Base-by-base conservation (phyloP, 2,797 vertebrate species). In the Melanotaenia pygmaea region DNA sequence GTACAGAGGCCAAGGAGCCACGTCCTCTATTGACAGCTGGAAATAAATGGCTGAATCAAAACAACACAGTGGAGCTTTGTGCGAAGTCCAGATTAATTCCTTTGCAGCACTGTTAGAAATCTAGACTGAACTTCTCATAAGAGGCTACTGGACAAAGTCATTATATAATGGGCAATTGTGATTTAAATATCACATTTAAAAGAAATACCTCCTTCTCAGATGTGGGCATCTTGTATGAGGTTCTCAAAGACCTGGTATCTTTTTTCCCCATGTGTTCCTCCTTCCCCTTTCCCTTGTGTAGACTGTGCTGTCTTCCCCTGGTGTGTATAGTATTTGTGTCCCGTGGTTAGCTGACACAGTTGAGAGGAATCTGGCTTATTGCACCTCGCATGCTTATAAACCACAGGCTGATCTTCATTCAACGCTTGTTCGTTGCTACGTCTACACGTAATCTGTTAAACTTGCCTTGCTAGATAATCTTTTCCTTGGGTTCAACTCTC, bases 11-110 rank as follows among this genome's bases (percentile, higher is more conserved):
- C 20, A 58, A 77, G 56, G 66, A 84, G 81, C 65, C 74, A 67
- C 14, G 16, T 71, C 57, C 37, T 66, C 64, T 61, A 80, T 64
- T 60, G 83, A 86, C 85, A 83, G 72, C 67, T 60, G 64, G 66
- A 63, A 79, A 76, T 65, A 56, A 81, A 85, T 45, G 69, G 76
- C 67, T 43, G 53, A 78, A 74, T 86, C 68, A 45, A 67, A 76
- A 66, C 66, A 85, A 74, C 70, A 76, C 68, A 2, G 14, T 6
- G 65, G 43, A 70, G 57, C 32, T 54, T 5, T 22, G 54, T 50
- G 50, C 68, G 1, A 14, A 74, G 40, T 57, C 56, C 64, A 59
- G 38, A 56, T 45, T 30, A 24, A 76, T 20, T 22, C 61, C 20
- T 70, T 35, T 51, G 50, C 47, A 26, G 38, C 57, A 56, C 30